Conservation (phyloP, 2,113 vertebrate species). For the Scytalopus superciliaris region DNA sequence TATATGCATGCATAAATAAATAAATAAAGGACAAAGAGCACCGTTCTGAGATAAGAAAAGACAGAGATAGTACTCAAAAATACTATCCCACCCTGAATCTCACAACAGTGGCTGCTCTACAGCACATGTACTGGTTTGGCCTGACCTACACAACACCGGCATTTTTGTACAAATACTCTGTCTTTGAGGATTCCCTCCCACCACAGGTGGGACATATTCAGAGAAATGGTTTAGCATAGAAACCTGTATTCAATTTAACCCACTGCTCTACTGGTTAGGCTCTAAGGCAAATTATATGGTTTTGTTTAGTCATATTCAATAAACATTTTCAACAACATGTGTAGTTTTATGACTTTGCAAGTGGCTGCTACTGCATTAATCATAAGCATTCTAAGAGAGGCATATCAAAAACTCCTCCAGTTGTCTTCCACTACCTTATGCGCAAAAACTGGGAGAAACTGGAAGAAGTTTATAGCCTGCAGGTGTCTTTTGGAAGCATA, state of each 20-base stretch:
- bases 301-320: not conserved
- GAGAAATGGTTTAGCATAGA: not conserved
- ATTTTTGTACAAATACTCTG: not conserved
- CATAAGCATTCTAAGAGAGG: fast-evolving
- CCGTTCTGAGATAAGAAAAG: not conserved
- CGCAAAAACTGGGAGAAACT: not conserved
- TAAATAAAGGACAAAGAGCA: not conserved
- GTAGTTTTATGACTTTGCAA: not conserved
- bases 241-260: not conserved
- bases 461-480: not conserved
- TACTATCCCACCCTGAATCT: not conserved
- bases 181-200: not conserved
- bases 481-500: not conserved
- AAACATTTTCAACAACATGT: not conserved
- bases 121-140: not conserved
- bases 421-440: not conserved
- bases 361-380: not conserved
- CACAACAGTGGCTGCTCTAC: not conserved
- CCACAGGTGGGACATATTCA: not conserved
- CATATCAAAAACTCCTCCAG: not conserved
- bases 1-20: too few relatives aligned
- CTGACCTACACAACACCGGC: not conserved
- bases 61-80: not conserved
- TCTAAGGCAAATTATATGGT: not conserved
- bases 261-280: not conserved